These are phyloP conservation scores for Actinia equina DNA, from an alignment of 64 coral and sea anemone species.

Conservation along the genomic window DNA sequence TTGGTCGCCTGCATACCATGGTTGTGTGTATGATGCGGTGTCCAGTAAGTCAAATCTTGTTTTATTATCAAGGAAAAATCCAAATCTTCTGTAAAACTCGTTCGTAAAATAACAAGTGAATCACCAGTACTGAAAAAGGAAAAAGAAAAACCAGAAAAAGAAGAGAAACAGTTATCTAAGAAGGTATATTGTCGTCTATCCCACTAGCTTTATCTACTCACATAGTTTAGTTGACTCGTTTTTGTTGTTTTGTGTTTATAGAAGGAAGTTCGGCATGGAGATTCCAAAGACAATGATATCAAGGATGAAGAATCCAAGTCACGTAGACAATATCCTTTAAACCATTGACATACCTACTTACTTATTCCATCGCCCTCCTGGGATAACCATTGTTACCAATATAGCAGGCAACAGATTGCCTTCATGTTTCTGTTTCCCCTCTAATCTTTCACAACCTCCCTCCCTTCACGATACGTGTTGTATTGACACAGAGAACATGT, in stretches of 20 bases:
- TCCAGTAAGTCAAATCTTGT: background rate
- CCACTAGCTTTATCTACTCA: too few species aligned
- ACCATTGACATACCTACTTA: too few species aligned
- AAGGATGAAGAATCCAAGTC: constrained; percentile 62
- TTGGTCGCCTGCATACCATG: too few species aligned
- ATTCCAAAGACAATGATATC: constrained; percentile 56
- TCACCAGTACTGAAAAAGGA: constrained; percentile 38
- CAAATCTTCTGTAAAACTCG: constrained; percentile 47
- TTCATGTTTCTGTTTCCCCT: background rate
- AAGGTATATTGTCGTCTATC: constrained; percentile 10
- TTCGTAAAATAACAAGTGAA: constrained; percentile 43
- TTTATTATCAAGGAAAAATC: constrained; percentile 32
- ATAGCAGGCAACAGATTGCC: too few species aligned
- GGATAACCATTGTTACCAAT: too few species aligned
- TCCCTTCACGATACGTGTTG: background rate
- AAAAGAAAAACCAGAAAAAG: constrained; percentile 30
- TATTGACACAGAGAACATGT: background rate
- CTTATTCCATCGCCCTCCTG: too few species aligned
- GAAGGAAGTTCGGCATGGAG: constrained; percentile 59
- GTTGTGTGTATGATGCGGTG: background rate
- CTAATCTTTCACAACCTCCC: too few species aligned
- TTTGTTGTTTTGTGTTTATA: constrained; percentile 17
- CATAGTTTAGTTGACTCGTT: too few species aligned
- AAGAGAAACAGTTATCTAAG: constrained; percentile 57
- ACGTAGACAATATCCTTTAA: constrained; percentile 85